Evolutionary conservation across 23 tunicate species (phyloP).

Genomic region (Styela clava): DNA sequence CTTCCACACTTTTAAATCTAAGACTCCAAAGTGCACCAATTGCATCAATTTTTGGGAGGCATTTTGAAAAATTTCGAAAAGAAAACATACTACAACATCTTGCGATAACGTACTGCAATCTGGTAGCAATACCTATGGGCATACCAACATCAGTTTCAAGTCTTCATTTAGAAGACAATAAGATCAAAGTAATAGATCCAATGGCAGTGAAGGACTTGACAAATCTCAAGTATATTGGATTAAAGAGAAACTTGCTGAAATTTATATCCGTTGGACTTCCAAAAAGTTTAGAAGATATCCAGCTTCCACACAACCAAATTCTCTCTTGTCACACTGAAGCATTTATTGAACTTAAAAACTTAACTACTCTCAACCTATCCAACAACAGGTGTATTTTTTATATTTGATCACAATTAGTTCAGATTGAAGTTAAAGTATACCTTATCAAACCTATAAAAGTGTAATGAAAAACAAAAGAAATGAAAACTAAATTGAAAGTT

Average conservation of each 20-base stretch:
- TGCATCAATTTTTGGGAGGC: not conserved
- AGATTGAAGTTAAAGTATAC: no score
- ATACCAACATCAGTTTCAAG: slow-evolving; percentile 9
- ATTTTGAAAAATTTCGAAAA: not conserved
- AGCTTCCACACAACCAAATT: slow-evolving; percentile 43
- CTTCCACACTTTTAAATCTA: not conserved
- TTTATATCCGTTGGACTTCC: slow-evolving; percentile 53
- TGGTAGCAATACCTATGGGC: not conserved
- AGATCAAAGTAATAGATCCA: not conserved
- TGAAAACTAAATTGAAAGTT: no score
- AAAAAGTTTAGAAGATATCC: slow-evolving; percentile 20
- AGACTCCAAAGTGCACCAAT: not conserved
- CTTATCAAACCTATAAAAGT: no score
- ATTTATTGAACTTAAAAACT: slow-evolving; percentile 9
- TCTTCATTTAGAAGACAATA: slow-evolving; percentile 2
- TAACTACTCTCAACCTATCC: slow-evolving; percentile 42
- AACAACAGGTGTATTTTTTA: slow-evolving; percentile 41
- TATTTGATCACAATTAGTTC: no score
- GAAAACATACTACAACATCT: not conserved
- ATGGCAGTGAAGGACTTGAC: not conserved
- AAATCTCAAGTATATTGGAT: slow-evolving; percentile 24
- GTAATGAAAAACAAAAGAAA: no score
- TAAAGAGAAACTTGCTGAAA: slow-evolving; percentile 44
- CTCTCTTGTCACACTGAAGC: slow-evolving; percentile 16
- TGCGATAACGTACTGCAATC: not conserved